Evolutionary conservation across 2,888 invertebrate genomes (phyloP), one percentile per base, ranked within the genome.

Genomic region (Ceraclea dissimilis): DNA sequence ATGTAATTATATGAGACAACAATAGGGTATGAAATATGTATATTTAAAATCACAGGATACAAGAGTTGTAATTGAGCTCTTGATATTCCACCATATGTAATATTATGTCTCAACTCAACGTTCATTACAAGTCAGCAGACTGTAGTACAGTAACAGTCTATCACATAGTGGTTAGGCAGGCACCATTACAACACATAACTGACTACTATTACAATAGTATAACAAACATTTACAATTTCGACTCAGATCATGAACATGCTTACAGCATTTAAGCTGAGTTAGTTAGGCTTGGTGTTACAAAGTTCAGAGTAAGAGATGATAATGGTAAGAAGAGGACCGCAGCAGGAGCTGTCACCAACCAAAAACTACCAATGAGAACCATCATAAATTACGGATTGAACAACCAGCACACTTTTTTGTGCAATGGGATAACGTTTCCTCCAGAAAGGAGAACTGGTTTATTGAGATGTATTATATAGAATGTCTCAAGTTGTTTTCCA

Each of bases 361-460:
- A 17, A 46, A 19, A 46, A 5, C 8, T 18, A 19, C 18, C 18
- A 16, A 46, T 46, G 46, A 17, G 46, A 5, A 46, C 46, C 2
- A 20, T 46, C 10, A 46, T 46, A 19, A 46, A 46, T 18, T 46
- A 46, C 18, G 46, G 46, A 6, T 18, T 46, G 17, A 46, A 46
- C 20, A 46, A 46, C 13, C 46, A 46, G 16, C 46, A 46, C 16
- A 46, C 46, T 10, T 19, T 5, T 20, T 19, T 46, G 2, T 46
- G 46, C 16, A 46, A 46, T 19, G 46, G 46, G 19, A 46, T 46
- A 17, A 46, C 18, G 6, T 46, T 46, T 46, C 46, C 46, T 18
- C 46, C 46, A 18, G 46, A 46, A 18, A 46, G 46, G 19, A 46
- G 46, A 46, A 46, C 46, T 8, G 46, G 46, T 4, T 13, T 46